phyloP scores from a whole-genome alignment of 2,888 invertebrate species.

The Merodon equestris region DNA sequence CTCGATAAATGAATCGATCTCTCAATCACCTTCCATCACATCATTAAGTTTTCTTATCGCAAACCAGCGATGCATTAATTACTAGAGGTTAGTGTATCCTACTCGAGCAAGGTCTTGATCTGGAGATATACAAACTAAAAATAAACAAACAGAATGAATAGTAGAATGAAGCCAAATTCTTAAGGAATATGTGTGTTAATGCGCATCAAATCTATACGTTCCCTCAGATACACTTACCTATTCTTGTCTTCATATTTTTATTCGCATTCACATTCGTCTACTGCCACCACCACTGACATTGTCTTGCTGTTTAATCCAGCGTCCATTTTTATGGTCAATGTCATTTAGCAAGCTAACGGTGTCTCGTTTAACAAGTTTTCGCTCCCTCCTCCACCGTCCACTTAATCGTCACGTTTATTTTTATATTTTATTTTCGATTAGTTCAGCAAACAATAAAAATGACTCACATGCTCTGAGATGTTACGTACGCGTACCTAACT shows the following conservation, averaged over 20 bases:
- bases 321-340: conserved; percentile 54
- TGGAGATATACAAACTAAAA: too few species aligned
- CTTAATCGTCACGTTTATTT: too few species aligned
- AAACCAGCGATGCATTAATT: conserved; percentile 1
- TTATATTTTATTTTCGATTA: conserved; percentile 7
- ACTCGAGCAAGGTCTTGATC: conserved; percentile 1
- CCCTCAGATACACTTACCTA: too few species aligned
- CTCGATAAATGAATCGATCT: neutral
- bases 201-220: too few species aligned
- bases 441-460: conserved; percentile 12
- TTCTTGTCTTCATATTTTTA: too few species aligned
- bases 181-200: too few species aligned
- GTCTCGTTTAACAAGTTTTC: conserved; percentile 47
- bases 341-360: conserved; percentile 54
- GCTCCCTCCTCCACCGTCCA: too few species aligned
- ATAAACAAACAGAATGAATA: too few species aligned
- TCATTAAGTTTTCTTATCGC: neutral
- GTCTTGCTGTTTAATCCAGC: neutral
- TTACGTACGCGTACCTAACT: neutral
- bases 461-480: conserved; percentile 4
- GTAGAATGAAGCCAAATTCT: too few species aligned
- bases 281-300: neutral
- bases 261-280: too few species aligned
- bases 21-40: neutral
- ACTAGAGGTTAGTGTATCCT: neutral